Base-by-base conservation (phyloP, 35 echinoderm and acorn worm species). In the Amphiura filiformis region DNA sequence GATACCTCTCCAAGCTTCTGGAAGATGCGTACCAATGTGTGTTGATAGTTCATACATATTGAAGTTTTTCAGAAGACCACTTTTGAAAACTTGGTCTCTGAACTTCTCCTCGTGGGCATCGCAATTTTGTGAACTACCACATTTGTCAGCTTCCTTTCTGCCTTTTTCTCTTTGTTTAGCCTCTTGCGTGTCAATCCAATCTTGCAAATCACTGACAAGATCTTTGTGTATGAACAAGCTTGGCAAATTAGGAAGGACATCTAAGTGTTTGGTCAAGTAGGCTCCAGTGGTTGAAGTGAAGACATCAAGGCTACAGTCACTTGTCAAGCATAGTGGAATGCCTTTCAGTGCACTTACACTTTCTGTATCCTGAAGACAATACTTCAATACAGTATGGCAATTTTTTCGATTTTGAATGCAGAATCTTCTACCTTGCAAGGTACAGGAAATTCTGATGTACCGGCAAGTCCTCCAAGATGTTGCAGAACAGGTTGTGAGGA, bases 41-140 rank as follows among this genome's bases (percentile, higher is more conserved):
- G 15, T 5, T 13, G 11, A 32, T 0, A 70, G 33, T 56, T 85
- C 44, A 13, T 37, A 30, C 3, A 85, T 64, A 32, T 4, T 85
- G 65, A 85, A 85, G 5, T 85, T 5, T 61, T 65, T 70, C 15
- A 85, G 44, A 20, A 70, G 15, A 32, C 83, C 83, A 70, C 33
- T 20, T 56, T 0, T 20, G 34, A 61, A 61, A 0, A 32, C 31
- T 1, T 33, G 44, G 4, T 47, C 17, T 47, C 17, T 47, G 41
- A 9, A 47, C 5, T 47, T 17, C 5, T 47, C 41, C 4, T 47
- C 5, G 41, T 47, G n/a, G n/a, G n/a, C n/a, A n/a, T n/a, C n/a
- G n/a, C n/a, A n/a, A n/a, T n/a, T n/a, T n/a, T n/a, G n/a, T n/a
- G n/a, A n/a, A n/a, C n/a, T n/a, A n/a, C n/a, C n/a, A n/a, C n/a